Percentiles rank a stretch among this genome's conserved stretches.
Evolutionary conservation across 2,113 vertebrate genomes (phyloP).

Genomic region (Thermophis baileyi): DNA sequence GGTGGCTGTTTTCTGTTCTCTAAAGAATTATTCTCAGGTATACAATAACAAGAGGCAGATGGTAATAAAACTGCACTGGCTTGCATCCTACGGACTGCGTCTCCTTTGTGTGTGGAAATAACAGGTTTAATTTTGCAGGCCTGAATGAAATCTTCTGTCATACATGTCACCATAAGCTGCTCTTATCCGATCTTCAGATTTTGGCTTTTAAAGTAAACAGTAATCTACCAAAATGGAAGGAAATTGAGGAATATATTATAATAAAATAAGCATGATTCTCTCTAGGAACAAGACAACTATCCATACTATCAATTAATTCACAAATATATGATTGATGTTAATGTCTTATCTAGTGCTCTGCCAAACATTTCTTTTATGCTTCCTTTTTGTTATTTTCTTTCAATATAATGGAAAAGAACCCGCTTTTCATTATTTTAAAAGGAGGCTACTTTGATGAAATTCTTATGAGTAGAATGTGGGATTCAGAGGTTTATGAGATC

Average conservation of each 20-base stretch:
- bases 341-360: background rate
- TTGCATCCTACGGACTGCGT: background rate
- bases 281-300: background rate
- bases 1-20: background rate
- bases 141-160: slow-evolving; percentile 22
- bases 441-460: background rate
- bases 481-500: background rate
- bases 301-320: background rate
- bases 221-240: background rate
- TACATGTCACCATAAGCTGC: background rate
- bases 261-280: background rate
- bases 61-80: background rate
- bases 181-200: slow-evolving; percentile 1
- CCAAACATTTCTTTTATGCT: background rate
- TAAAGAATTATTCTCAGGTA: slow-evolving; percentile 3
- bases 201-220: background rate
- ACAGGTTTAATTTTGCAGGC: slow-evolving; percentile 16
- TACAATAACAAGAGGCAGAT: background rate
- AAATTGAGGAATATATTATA: background rate
- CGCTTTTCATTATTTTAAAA: background rate
- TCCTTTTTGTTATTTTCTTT: background rate
- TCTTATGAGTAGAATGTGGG: background rate
- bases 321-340: background rate
- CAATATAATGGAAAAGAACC: background rate
- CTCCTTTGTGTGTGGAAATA: background rate